These are phyloP conservation scores for Drosophila santomea DNA, from an alignment of 1,140 invertebrate species.

Conservation along the genomic window DNA sequence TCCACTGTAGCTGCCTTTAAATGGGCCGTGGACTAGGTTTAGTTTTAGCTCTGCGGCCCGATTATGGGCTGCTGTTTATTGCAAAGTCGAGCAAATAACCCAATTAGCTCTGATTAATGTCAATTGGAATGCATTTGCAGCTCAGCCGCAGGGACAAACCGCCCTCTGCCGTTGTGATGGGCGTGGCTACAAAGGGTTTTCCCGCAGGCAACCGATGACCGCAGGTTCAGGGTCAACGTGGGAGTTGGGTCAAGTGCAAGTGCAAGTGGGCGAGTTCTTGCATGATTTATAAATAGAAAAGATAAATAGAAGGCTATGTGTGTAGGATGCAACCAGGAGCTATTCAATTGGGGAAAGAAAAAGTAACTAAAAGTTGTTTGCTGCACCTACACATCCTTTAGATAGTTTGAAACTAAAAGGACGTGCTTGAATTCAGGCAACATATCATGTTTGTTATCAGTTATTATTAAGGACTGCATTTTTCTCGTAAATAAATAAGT, in stretches of 20 bases:
- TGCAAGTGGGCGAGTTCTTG: neutral
- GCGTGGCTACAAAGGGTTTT: neutral
- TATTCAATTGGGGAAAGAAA: neutral
- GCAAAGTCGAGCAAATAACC: slow-evolving; percentile 76
- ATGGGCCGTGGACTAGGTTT: slow-evolving; percentile 10
- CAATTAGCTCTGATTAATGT: slow-evolving; percentile 81
- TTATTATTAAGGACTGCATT: neutral
- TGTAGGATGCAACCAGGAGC: neutral
- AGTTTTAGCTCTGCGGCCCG: slow-evolving; percentile 30
- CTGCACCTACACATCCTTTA: too few species aligned
- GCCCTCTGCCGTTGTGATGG: slow-evolving; percentile 7
- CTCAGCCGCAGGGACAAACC: slow-evolving; percentile 14
- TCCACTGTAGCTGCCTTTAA: slow-evolving; percentile 15
- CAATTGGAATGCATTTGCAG: slow-evolving; percentile 78
- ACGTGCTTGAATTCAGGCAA: too few species aligned
- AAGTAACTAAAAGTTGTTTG: neutral
- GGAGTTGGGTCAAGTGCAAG: neutral
- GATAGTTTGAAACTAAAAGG: too few species aligned
- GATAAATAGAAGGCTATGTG: neutral
- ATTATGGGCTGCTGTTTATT: slow-evolving; percentile 75
- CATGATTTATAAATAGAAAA: slow-evolving; percentile 8
- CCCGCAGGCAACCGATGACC: neutral
- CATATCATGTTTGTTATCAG: too few species aligned
- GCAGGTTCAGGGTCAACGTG: slow-evolving; percentile 51
- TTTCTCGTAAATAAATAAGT: neutral